A percentile compares a stretch with the other conserved stretches of the same genome.
Evolutionary conservation across 2,113 vertebrate genomes (phyloP).

Genomic region (Bagarius yarrelli): DNA sequence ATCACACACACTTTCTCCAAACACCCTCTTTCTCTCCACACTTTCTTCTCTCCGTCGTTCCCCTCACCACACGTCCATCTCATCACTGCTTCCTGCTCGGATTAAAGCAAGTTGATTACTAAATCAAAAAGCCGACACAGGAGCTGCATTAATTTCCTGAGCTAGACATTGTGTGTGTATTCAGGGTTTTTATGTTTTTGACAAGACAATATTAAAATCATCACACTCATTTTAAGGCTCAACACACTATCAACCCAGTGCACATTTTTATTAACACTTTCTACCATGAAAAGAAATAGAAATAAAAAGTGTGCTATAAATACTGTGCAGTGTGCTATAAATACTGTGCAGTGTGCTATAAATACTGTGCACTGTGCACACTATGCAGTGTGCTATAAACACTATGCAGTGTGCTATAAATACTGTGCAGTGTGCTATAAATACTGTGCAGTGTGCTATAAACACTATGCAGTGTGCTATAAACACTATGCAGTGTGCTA

Average conservation of each 20-base stretch:
- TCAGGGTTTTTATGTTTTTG: neutral
- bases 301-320: neutral
- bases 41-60: neutral
- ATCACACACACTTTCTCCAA: neutral
- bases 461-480: neutral
- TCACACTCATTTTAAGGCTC: neutral
- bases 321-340: neutral
- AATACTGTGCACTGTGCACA: too few relatives aligned
- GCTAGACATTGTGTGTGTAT: neutral
- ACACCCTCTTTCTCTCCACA: neutral
- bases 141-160: neutral
- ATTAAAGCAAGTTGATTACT: slow-evolving; percentile 26
- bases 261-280: neutral
- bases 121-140: slow-evolving; percentile 22
- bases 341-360: too few relatives aligned
- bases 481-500: too few relatives aligned
- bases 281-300: neutral
- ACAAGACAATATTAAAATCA: neutral
- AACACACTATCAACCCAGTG: neutral
- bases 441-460: too few relatives aligned
- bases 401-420: too few relatives aligned
- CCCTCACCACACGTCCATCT: slow-evolving; percentile 17
- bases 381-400: too few relatives aligned
- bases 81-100: neutral
- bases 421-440: neutral